Evolutionary conservation across 2,888 invertebrate genomes (phyloP), one percentile per base, ranked within the genome.

Genomic region (Tipula lateralis): DNA sequence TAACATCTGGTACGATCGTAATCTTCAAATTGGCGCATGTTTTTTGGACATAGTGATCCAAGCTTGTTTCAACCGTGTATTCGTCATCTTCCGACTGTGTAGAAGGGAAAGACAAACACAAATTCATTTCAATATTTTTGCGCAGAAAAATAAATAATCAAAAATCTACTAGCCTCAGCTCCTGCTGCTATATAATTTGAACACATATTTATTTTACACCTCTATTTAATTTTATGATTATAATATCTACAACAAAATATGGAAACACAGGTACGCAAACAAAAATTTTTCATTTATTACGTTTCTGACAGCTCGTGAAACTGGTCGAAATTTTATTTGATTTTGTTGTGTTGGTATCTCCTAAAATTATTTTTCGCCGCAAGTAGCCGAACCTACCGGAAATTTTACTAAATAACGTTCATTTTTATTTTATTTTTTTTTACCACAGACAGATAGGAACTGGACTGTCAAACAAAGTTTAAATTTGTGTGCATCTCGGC

Each of bases 1-100:
- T 89, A 66, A 90, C 90, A 86, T 90, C 89, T 66, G 89, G 89
- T 84, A 90, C 87, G 39, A 90, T 88, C 66, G 89, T 89, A 84
- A 90, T 89, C 87, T 89, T 90, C 29, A 90, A 86, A 84, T 88
- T 87, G 84, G 87, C 85, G 9, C 87, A 85, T 0, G 87, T 87
- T 84, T 87, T 83, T 7, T 83, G 29, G 0, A 83, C 39, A 24
- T 66, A 66, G 12, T 66, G 24, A 19, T 66, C 66, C 24, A 66
- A 66, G 9, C 13, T 66, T 0, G 66, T 24, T 19, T 66, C 66
- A 12, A 24, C 66, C 24, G 7, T 24, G 12, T n/a, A 66, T 66
- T 66, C 66, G 66, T 66, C 66, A 66, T 66, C 66, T 0, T 24
- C 9, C 1, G 66, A 66, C 66, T 66, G 66, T n/a, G n/a, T n/a